These are phyloP conservation scores for Phymanthus crucifer DNA, from an alignment of 92 coral and sea anemone species.

Conservation along the genomic window DNA sequence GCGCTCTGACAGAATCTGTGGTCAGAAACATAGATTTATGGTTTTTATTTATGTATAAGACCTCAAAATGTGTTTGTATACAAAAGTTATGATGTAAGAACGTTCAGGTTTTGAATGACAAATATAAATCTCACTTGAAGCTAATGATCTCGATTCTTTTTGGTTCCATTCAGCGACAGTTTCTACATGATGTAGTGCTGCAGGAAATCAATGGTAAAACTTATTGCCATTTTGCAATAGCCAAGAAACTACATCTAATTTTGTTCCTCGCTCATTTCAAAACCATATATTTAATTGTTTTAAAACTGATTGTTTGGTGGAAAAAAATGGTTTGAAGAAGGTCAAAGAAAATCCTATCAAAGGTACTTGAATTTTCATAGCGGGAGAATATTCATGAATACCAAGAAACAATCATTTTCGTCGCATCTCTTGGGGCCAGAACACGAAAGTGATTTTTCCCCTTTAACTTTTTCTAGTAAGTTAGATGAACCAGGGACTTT, in stretches of 20 bases:
- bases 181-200: background rate
- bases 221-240: background rate
- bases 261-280: background rate
- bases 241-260: background rate
- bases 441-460: background rate
- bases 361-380: background rate
- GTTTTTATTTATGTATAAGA: background rate
- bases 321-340: background rate
- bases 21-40: background rate
- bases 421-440: too few relatives aligned
- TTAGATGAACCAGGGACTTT: background rate
- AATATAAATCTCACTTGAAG: background rate
- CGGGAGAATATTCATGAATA: too few relatives aligned
- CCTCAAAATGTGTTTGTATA: background rate
- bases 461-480: background rate
- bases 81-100: background rate
- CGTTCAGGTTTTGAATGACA: background rate
- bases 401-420: too few relatives aligned
- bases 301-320: background rate
- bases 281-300: background rate
- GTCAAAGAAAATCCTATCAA: background rate
- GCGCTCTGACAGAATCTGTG: background rate
- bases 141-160: background rate
- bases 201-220: background rate
- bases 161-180: background rate